Evolutionary conservation across 2,113 vertebrate species (phyloP).

Genomic region (Benitochromis conjunctus): DNA sequence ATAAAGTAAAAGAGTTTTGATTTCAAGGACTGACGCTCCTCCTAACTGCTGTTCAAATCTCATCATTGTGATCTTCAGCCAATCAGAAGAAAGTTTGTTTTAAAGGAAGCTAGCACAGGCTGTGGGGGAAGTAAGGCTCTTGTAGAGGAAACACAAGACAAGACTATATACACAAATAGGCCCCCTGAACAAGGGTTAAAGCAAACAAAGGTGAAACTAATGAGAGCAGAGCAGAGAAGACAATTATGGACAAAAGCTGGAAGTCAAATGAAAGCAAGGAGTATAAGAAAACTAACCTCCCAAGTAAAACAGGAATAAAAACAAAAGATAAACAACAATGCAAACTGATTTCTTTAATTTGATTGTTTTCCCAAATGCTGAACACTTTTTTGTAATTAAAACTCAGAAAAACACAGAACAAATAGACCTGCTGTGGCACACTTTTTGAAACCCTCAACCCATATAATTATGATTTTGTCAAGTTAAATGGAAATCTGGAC

Average conservation of each 20-base stretch:
- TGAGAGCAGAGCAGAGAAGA: too few relatives aligned
- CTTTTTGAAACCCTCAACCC: too few relatives aligned
- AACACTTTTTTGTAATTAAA: too few relatives aligned
- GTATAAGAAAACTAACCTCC: background rate
- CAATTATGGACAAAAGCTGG: background rate
- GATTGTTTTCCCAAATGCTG: too few relatives aligned
- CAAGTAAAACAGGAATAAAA: background rate
- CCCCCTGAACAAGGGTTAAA: too few relatives aligned
- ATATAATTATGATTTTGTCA: background rate
- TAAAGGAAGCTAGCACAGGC: too few relatives aligned
- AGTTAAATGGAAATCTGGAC: background rate
- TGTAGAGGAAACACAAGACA: too few relatives aligned
- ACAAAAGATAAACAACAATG: background rate
- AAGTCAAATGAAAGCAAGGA: background rate
- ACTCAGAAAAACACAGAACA: too few relatives aligned
- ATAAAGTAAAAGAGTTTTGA: background rate
- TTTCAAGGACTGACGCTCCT: accelerated
- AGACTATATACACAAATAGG: too few relatives aligned
- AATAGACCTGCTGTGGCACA: too few relatives aligned
- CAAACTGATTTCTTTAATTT: background rate
- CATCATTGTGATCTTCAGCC: accelerated
- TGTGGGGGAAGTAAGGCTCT: background rate
- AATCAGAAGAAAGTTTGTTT: background rate
- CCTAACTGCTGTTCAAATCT: background rate
- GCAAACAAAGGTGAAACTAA: too few relatives aligned